Conservation (phyloP, 2,113 vertebrate genomes). For the Saccopteryx bilineata region DNA sequence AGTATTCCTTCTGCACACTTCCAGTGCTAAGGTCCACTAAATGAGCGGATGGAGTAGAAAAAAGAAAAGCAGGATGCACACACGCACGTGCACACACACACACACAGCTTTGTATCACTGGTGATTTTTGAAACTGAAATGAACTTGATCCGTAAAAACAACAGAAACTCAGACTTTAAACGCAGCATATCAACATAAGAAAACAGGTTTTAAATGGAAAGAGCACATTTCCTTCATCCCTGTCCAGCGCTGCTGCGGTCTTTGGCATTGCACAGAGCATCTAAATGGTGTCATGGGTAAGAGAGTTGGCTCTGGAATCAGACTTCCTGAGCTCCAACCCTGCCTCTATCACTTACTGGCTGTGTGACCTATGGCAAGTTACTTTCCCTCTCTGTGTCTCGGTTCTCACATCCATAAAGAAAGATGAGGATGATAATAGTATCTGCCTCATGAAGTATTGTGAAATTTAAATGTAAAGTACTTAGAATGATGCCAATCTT, state of each 20-base stretch:
- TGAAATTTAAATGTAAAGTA: neutral
- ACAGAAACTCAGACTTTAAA: neutral
- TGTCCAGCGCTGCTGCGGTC: neutral
- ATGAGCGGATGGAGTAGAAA: neutral
- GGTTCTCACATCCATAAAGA: neutral
- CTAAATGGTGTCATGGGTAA: neutral
- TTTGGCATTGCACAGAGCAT: neutral
- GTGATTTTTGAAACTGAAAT: slow-evolving; percentile 30
- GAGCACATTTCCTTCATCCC: neutral
- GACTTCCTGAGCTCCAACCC: neutral
- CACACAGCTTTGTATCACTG: neutral
- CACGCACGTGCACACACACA: neutral
- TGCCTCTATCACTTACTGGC: neutral
- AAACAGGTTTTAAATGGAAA: slow-evolving; percentile 2
- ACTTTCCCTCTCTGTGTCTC: neutral
- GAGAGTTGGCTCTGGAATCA: neutral
- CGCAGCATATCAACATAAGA: neutral
- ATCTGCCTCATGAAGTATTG: neutral
- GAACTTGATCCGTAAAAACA: slow-evolving; percentile 27
- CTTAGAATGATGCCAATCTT: neutral
- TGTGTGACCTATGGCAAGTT: neutral
- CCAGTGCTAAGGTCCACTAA: neutral
- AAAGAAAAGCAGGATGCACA: neutral
- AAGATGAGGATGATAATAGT: neutral
- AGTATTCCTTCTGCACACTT: neutral